These are phyloP conservation scores for Dendroctonus ponderosae DNA, from an alignment of 1,140 invertebrate genomes.

Conservation along the genomic window DNA sequence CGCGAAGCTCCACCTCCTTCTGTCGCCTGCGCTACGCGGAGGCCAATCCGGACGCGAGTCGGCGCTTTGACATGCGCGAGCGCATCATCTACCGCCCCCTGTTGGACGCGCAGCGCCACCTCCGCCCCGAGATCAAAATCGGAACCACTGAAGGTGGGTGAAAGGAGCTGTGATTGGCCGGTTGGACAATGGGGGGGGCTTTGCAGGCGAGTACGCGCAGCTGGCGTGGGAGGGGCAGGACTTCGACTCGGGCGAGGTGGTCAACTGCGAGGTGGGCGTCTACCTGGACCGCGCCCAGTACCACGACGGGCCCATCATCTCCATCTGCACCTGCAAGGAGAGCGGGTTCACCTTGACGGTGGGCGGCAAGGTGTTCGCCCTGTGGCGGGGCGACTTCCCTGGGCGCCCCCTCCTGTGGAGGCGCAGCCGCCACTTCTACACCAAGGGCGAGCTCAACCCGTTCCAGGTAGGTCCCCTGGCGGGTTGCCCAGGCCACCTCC, in stretches of 20 bases:
- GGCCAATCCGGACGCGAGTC: conserved; percentile 43
- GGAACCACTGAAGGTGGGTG: conserved; percentile 47
- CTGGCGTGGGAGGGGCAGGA: conserved; percentile 62
- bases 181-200: background rate
- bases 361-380: conserved; percentile 59
- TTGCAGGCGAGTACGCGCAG: conserved; percentile 54
- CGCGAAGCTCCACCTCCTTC: conserved; percentile 20
- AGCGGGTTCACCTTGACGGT: conserved; percentile 57
- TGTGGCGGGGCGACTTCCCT: conserved; percentile 57
- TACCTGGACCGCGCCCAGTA: conserved; percentile 54
- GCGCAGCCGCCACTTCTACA: conserved; percentile 53
- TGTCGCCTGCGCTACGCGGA: conserved; percentile 31
- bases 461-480: conserved; percentile 20
- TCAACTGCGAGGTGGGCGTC: conserved; percentile 57
- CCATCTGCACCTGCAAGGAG: conserved; percentile 52
- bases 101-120: background rate
- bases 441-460: conserved; percentile 54
- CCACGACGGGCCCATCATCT: conserved; percentile 66
- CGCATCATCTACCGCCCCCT: conserved; percentile 38
- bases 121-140: conserved; percentile 14
- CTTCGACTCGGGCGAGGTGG: conserved; percentile 56
- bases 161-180: conserved; percentile 11
- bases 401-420: conserved; percentile 57
- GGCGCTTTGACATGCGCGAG: conserved; percentile 32
- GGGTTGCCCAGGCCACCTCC: background rate